These are phyloP conservation scores for Esox lucius DNA, from an alignment of 2,797 vertebrate genomes.

Conservation along the genomic window DNA sequence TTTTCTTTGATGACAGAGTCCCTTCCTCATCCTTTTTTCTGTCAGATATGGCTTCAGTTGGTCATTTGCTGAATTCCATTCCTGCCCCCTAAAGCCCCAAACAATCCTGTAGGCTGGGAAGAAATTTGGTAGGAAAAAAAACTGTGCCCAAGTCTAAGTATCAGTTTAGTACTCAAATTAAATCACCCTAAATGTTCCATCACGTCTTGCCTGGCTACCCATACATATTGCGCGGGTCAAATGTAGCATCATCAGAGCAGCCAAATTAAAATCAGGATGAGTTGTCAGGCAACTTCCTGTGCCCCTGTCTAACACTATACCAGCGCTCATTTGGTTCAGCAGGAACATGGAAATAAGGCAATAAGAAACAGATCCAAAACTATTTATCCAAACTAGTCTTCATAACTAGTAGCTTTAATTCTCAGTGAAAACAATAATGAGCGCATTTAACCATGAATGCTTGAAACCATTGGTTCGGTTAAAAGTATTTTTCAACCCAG, in stretches of 20 bases:
- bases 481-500: not conserved
- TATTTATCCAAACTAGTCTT: conserved; percentile 39
- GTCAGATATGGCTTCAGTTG: conserved; percentile 65
- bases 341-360: conserved; percentile 61
- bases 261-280: too few species aligned
- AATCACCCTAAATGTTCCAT: not conserved
- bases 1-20: conserved; percentile 53
- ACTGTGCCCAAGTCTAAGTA: too few species aligned
- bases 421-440: conserved; percentile 3
- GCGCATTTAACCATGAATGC: conserved; percentile 19
- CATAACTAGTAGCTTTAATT: conserved; percentile 1
- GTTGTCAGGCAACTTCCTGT: not conserved
- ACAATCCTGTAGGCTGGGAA: not conserved
- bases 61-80: conserved; percentile 33
- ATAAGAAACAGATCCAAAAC: conserved; percentile 41
- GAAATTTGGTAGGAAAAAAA: not conserved
- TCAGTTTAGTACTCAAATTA: not conserved
- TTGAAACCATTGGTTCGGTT: conserved; percentile 14
- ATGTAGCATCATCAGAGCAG: too few species aligned
- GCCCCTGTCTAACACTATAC: not conserved
- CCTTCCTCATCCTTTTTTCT: conserved; percentile 35
- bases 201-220: too few species aligned
- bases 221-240: too few species aligned
- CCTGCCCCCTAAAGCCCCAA: conserved; percentile 4
- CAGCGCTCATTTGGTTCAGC: conserved; percentile 27